Conservation (phyloP, 2,113 vertebrate species). For the mouse (Mus musculus) region DNA sequence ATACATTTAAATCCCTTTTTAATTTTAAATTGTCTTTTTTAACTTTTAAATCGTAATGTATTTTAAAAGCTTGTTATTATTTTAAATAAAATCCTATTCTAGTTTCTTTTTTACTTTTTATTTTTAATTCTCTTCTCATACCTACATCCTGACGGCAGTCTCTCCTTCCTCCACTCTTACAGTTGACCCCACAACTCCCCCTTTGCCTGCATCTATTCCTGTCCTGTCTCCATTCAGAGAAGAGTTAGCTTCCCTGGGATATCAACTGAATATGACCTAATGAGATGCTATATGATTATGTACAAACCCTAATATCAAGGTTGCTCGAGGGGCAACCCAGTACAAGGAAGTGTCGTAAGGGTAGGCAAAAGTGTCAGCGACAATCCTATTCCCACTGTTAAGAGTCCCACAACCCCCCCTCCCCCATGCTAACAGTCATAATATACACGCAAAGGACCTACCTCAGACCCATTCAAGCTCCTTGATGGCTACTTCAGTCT, state of each 20-base stretch:
- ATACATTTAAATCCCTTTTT: neutral
- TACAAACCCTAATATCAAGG: neutral
- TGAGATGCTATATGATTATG: neutral
- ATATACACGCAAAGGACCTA: neutral
- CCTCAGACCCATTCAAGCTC: neutral
- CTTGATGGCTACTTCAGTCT: neutral
- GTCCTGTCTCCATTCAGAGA: neutral
- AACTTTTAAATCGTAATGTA: neutral
- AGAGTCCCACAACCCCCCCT: neutral
- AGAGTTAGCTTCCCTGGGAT: neutral
- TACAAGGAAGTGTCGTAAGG: neutral
- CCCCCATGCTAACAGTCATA: neutral
- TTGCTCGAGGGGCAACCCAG: too few species aligned
- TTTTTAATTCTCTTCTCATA: neutral
- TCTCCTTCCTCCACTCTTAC: neutral
- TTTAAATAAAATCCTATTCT: neutral
- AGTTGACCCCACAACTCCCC: neutral
- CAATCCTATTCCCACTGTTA: neutral
- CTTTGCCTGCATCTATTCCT: neutral
- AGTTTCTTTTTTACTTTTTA: neutral
- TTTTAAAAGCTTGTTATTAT: neutral
- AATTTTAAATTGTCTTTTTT: slow-evolving; percentile 16
- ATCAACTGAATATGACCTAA: neutral
- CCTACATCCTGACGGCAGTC: neutral
- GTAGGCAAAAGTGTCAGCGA: neutral